Conservation (phyloP, 37 sponge, comb jelly and placozoan genomes). For the Ephydatia muelleri region DNA sequence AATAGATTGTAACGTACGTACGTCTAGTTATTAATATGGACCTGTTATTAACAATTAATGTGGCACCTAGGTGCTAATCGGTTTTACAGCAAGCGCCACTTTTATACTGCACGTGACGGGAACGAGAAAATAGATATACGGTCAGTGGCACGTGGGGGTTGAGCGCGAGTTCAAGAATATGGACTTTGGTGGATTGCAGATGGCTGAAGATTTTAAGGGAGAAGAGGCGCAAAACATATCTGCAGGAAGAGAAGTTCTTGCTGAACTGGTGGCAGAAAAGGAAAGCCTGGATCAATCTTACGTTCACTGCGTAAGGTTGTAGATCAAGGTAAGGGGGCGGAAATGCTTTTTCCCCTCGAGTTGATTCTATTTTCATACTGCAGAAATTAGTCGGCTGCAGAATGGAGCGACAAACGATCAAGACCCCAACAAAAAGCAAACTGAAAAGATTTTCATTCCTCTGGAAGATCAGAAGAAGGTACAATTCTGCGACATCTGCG, state of each 20-base stretch:
- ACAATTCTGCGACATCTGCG: neutral
- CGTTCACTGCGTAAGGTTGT: slow-evolving; percentile 60
- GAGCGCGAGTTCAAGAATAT: neutral
- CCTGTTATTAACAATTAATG: too few species aligned
- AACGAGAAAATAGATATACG: neutral
- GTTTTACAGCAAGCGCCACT: too few species aligned
- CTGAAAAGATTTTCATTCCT: slow-evolving; percentile 47
- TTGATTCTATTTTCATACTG: slow-evolving; percentile 6
- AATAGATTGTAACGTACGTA: neutral
- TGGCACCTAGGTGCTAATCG: too few species aligned
- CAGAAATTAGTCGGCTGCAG: slow-evolving; percentile 46
- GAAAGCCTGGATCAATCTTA: slow-evolving; percentile 66
- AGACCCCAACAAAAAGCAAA: slow-evolving; percentile 6
- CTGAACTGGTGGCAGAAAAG: slow-evolving; percentile 68
- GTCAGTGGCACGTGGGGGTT: neutral
- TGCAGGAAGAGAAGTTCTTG: slow-evolving; percentile 26
- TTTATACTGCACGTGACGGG: neutral
- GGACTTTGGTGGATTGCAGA: neutral
- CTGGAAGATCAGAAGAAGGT: slow-evolving; percentile 36
- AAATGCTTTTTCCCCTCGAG: neutral
- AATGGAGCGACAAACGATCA: neutral
- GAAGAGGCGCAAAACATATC: slow-evolving; percentile 2
- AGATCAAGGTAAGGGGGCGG: slow-evolving; percentile 51
- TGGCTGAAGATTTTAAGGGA: neutral
- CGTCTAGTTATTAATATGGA: too few species aligned